Conservation (phyloP, 2,113 vertebrate species). For the Dasyurus viverrinus region DNA sequence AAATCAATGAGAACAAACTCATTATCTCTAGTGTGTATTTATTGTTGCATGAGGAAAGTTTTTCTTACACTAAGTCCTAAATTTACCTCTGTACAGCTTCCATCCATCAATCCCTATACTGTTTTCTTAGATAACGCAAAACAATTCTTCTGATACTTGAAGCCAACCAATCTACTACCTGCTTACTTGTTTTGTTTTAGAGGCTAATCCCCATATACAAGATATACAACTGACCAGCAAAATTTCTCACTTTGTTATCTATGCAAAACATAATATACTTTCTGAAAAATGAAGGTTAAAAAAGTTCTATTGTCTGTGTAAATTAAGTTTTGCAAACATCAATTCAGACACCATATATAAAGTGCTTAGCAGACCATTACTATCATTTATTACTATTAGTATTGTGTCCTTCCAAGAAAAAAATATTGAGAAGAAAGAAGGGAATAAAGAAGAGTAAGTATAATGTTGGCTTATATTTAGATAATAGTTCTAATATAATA, state of each 20-base stretch:
- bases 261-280: neutral
- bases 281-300: neutral
- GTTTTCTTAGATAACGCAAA: neutral
- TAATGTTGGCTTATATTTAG: neutral
- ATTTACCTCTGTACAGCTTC: neutral
- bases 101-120: neutral
- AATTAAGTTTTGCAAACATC: neutral
- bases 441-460: neutral
- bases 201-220: neutral
- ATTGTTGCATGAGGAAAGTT: neutral
- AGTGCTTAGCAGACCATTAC: neutral
- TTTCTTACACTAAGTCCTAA: neutral
- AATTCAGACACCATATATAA: neutral
- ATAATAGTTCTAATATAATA: neutral
- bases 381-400: neutral
- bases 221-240: neutral
- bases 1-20: neutral
- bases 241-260: neutral
- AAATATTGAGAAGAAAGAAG: neutral
- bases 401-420: neutral
- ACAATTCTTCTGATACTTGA: neutral
- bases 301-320: neutral
- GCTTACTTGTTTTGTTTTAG: neutral
- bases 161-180: neutral
- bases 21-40: neutral